Conservation (phyloP, 2,113 vertebrate genomes). For the Sisor rabdophorus region DNA sequence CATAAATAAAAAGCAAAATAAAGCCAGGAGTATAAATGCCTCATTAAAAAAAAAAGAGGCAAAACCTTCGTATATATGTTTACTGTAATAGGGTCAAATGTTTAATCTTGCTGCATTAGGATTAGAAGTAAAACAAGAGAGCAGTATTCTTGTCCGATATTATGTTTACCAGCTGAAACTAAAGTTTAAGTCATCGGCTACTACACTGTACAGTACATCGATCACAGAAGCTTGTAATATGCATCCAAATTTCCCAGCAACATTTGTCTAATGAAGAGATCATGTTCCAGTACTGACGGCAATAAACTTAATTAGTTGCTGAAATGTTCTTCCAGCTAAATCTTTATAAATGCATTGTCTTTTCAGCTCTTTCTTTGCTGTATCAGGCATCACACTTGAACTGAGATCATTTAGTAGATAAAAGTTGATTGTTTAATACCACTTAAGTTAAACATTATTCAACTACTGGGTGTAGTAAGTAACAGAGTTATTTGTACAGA, state of each 20-base stretch:
- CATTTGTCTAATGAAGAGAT: not conserved
- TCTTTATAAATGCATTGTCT: too few relatives aligned
- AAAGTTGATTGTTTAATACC: too few relatives aligned
- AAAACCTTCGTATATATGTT: not conserved
- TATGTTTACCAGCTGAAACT: not conserved
- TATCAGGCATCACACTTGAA: too few relatives aligned
- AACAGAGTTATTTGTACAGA: too few relatives aligned
- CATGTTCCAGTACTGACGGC: too few relatives aligned
- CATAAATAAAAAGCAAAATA: conserved; percentile 28
- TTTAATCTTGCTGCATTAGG: not conserved
- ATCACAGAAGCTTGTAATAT: not conserved
- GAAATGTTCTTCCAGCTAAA: too few relatives aligned
- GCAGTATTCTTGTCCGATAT: not conserved
- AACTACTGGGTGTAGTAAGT: too few relatives aligned
- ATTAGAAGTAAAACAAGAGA: not conserved
- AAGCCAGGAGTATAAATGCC: not conserved
- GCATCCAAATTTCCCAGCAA: not conserved
- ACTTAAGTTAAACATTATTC: too few relatives aligned
- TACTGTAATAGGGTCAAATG: not conserved
- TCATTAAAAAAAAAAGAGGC: not conserved
- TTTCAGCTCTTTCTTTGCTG: too few relatives aligned
- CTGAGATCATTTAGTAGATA: too few relatives aligned
- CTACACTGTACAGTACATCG: not conserved
- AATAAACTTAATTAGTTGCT: too few relatives aligned
- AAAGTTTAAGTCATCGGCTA: not conserved